These are phyloP conservation scores for Lycaon pictus DNA, from an alignment of 2,113 vertebrate genomes.

Conservation along the genomic window DNA sequence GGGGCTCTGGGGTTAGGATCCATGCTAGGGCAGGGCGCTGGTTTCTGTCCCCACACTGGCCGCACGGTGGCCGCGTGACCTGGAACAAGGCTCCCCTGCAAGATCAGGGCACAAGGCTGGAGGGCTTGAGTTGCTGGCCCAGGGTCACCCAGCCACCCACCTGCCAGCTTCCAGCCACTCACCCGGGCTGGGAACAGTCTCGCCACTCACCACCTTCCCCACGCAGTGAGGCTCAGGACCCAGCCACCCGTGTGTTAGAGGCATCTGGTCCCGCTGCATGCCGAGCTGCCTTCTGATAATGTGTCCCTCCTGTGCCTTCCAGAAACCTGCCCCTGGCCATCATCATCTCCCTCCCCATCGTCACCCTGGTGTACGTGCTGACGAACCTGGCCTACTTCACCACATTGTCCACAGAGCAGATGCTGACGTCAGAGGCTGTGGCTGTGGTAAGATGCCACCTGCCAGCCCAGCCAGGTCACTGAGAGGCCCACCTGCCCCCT, in stretches of 20 bases:
- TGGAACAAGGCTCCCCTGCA: background rate
- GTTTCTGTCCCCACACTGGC: background rate
- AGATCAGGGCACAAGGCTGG: background rate
- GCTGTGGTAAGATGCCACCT: slow-evolving; percentile 92
- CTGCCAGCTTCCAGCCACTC: background rate
- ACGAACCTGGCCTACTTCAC: slow-evolving; percentile 99
- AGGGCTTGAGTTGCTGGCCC: background rate
- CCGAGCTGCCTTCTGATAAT: rapidly evolving
- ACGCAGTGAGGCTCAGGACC: rapidly evolving
- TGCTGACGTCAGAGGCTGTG: slow-evolving; percentile 95
- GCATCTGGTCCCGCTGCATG: background rate
- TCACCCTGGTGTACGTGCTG: slow-evolving; percentile 96
- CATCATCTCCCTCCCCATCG: slow-evolving; percentile 98
- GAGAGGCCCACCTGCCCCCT: background rate
- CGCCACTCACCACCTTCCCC: background rate
- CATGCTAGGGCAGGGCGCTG: background rate
- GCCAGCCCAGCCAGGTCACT: rapidly evolving
- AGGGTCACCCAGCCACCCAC: rapidly evolving
- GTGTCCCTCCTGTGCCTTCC: background rate
- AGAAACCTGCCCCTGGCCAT: slow-evolving; percentile 98
- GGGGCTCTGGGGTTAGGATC: background rate
- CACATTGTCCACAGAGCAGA: slow-evolving; percentile 92
- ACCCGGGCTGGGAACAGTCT: no score
- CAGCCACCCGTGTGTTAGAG: background rate
- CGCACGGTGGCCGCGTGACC: rapidly evolving